Percentiles rank a stretch among this genome's conserved stretches.
Evolutionary conservation across 30 jellyfish, hydroid and myxozoan genomes (phyloP).

Genomic region (Aurelia coerulea): DNA sequence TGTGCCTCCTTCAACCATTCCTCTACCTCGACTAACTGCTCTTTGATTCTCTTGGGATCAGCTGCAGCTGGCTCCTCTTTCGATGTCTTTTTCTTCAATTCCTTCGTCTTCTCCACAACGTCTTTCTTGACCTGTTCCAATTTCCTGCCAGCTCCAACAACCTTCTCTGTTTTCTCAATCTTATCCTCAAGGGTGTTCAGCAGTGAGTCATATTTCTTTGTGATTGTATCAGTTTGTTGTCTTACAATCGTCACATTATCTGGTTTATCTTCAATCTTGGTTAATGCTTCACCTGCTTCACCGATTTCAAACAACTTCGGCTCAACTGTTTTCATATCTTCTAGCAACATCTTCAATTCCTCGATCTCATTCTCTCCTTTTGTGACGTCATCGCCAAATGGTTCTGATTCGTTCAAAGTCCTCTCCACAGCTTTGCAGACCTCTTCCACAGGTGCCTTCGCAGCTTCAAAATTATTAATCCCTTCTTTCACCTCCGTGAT

Average conservation of each 20-base stretch:
- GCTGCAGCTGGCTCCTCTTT: constrained; percentile 93
- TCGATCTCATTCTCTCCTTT: constrained; percentile 74
- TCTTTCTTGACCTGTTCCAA: constrained; percentile 56
- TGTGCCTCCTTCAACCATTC: constrained; percentile 86
- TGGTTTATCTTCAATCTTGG: constrained; percentile 85
- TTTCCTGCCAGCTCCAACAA: constrained; percentile 49
- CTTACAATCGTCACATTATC: constrained; percentile 80
- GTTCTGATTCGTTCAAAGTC: constrained; percentile 51
- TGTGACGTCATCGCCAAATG: constrained; percentile 75
- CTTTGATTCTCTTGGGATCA: constrained; percentile 89
- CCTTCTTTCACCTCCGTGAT: constrained; percentile 67
- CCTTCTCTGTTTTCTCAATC: constrained; percentile 74
- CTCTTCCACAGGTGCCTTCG: constrained; percentile 78
- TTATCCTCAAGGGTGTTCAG: constrained; percentile 56
- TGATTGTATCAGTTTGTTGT: constrained; percentile 73
- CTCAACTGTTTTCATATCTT: constrained; percentile 61
- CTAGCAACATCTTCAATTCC: constrained; percentile 67
- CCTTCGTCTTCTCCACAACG: constrained; percentile 71
- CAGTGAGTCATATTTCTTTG: constrained; percentile 55
- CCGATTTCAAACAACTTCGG: constrained; percentile 63
- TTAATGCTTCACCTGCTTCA: constrained; percentile 75
- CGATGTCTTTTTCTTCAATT: constrained; percentile 48
- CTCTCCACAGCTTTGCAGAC: constrained; percentile 57
- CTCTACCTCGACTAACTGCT: constrained; percentile 87
- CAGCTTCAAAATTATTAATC: constrained; percentile 43